phyloP scores from a whole-genome alignment of 2,888 invertebrate species.

The Cephus pygmeus region DNA sequence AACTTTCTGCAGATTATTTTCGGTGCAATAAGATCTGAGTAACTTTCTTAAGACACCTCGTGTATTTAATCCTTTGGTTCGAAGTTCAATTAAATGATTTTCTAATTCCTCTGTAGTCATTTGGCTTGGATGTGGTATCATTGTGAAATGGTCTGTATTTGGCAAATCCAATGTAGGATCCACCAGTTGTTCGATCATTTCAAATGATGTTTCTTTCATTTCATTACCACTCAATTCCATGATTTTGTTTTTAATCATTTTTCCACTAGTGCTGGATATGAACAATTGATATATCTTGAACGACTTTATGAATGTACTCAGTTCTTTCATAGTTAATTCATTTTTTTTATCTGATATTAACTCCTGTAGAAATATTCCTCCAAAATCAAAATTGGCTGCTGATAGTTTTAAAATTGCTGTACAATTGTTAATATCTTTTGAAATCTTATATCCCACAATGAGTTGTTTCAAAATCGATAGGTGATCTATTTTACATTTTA shows the following conservation, averaged over 20 bases:
- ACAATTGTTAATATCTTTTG: conserved; percentile 67
- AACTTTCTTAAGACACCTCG: conserved; percentile 75
- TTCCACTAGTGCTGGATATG: conserved; percentile 36
- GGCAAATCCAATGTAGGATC: background rate
- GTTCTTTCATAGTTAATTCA: conserved; percentile 55
- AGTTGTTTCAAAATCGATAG: conserved; percentile 68
- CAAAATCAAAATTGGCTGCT: conserved; percentile 68
- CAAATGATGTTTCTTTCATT: conserved; percentile 6
- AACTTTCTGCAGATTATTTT: conserved; percentile 70
- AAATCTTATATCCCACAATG: conserved; percentile 66
- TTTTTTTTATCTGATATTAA: conserved; percentile 66
- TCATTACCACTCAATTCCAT: conserved; percentile 13
- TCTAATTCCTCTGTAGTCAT: conserved; percentile 75
- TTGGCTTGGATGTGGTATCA: conserved; percentile 61
- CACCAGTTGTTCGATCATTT: conserved; percentile 28
- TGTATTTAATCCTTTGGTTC: conserved; percentile 74
- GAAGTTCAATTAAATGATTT: conserved; percentile 74
- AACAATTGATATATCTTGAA: conserved; percentile 37
- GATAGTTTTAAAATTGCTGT: conserved; percentile 68
- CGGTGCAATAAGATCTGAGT: conserved; percentile 70
- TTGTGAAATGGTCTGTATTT: background rate
- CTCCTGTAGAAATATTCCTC: conserved; percentile 70
- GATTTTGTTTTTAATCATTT: conserved; percentile 28
- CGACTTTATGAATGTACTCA: conserved; percentile 33
- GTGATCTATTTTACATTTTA: conserved; percentile 68